phyloP scores from a whole-genome alignment of 2,888 invertebrate genomes.

The Plagodis pulveraria region DNA sequence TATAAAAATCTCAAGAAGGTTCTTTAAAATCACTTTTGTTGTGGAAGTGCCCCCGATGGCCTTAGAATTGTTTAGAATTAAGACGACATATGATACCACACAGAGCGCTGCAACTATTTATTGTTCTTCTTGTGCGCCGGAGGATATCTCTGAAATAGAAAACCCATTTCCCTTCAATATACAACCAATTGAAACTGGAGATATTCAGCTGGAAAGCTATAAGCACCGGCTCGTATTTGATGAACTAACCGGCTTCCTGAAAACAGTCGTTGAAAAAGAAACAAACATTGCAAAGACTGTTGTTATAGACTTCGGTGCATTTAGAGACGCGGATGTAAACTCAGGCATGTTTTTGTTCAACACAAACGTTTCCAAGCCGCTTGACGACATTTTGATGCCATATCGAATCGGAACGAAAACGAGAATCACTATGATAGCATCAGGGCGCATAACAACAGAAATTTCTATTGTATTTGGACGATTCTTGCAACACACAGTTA shows the following conservation, averaged over 20 bases:
- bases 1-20: conserved; percentile 66
- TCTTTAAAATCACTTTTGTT: conserved; percentile 89
- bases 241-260: conserved; percentile 91
- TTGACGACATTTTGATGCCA: conserved; percentile 90
- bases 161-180: conserved; percentile 66
- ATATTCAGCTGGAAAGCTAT: conserved; percentile 93
- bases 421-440: conserved; percentile 89
- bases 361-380: conserved; percentile 91
- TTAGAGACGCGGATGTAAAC: conserved; percentile 93
- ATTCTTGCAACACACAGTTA: conserved; percentile 90
- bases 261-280: conserved; percentile 88
- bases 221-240: conserved; percentile 92
- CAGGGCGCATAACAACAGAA: conserved; percentile 93
- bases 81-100: conserved; percentile 57
- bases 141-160: conserved; percentile 44
- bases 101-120: conserved; percentile 67
- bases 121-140: conserved; percentile 60
- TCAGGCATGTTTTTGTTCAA: conserved; percentile 98
- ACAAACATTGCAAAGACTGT: conserved; percentile 60
- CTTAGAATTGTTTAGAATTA: conserved; percentile 87
- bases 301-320: conserved; percentile 91
- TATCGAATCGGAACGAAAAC: conserved; percentile 85
- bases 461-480: conserved; percentile 92
- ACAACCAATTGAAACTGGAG: conserved; percentile 90
- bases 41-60: conserved; percentile 91